These are phyloP conservation scores for Cettia cetti DNA, from an alignment of 2,113 vertebrate species.

Conservation along the genomic window DNA sequence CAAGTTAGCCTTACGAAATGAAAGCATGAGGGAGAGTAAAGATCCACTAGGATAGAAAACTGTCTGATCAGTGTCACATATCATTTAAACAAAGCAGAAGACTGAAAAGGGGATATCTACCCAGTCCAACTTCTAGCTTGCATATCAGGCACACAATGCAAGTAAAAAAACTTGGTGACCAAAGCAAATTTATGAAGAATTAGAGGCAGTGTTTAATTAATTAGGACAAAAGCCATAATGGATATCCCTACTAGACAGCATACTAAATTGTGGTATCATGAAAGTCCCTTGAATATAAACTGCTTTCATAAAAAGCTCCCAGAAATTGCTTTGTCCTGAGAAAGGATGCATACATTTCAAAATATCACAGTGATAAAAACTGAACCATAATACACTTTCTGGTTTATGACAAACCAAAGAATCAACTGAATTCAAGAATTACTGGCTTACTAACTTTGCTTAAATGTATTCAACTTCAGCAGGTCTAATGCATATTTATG, in stretches of 20 bases:
- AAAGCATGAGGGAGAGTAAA: neutral
- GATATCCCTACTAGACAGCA: neutral
- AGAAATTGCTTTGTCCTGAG: neutral
- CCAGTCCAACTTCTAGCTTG: neutral
- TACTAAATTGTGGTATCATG: neutral
- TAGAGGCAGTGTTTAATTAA: neutral
- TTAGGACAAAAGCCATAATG: neutral
- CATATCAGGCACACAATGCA: neutral
- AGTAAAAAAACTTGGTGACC: neutral
- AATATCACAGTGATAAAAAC: neutral
- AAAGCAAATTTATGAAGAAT: neutral
- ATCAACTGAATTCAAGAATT: neutral
- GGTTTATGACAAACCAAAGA: neutral
- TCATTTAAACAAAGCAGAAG: neutral
- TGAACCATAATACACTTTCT: neutral
- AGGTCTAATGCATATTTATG: neutral
- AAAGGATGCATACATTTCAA: neutral
- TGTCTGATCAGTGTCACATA: neutral
- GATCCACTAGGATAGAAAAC: neutral
- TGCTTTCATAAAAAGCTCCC: neutral
- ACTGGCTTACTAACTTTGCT: neutral
- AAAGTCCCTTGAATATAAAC: neutral
- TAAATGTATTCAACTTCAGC: neutral
- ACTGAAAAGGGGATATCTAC: neutral
- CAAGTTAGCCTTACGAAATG: neutral